Base-by-base conservation (phyloP, 2,888 invertebrate genomes). In the Lasiommata megera region DNA sequence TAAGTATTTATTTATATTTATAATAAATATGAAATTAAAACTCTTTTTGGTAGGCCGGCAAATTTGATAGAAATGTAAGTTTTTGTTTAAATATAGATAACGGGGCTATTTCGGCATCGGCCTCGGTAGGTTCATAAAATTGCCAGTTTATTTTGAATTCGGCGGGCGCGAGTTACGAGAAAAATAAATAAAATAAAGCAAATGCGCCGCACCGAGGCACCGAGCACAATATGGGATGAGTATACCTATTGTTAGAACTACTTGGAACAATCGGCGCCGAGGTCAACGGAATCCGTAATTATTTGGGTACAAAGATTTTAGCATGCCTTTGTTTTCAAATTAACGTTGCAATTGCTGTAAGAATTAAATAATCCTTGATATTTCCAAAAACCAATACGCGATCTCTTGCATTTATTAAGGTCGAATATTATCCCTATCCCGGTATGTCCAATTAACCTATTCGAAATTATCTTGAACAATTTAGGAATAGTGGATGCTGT, bases 81-180 rank as follows among this genome's bases (percentile, higher is more conserved):
- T 62, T 47, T 48, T 53, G 55, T 60, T 66, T 65, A 62, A 67
- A 64, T 64, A 63, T 67, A 69, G 67, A 64, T 41, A 28, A 54
- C 37, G 56, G 50, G 55, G 63, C 55, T 69, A 81, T 82, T 81
- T 82, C 69, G 70, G 76, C 70, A 59, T 43, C 73, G 80, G 73
- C 82, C 83, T 80, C 79, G 74, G 67, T 60, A 60, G 70, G 76
- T 82, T 78, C 76, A 80, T 83, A 79, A 84, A 85, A 79, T 79
- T 71, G 65, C 67, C 70, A 69, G 81, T 83, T 85, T 85, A 82
- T 84, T 84, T 84, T 81, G 72, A 83, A 80, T 74, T 74, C 76
- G 67, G 67, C 78, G 70, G 77, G 73, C 75, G 69, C 67, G 72
- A 72, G 74, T 74, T 77, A 73, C 71, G 72, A 71, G 74, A 76